Conservation (phyloP, 2,888 invertebrate species). For the Scelioninae gen. 1 region DNA sequence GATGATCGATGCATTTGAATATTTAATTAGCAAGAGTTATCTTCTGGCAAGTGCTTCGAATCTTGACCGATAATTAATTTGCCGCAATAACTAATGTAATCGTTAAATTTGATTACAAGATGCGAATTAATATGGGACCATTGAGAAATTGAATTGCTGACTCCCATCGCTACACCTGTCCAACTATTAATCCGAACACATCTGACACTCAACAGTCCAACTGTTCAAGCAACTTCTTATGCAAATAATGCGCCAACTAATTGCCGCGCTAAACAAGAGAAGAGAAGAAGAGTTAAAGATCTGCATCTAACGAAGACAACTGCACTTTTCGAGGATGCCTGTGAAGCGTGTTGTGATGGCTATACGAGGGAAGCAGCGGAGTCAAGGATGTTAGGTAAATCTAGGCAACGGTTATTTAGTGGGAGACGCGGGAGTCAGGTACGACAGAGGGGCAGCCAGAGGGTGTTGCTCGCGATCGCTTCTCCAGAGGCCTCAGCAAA, state of each 20-base stretch:
- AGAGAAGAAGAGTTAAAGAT: conserved; percentile 36
- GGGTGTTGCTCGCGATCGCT: conserved; percentile 57
- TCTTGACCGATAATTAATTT: conserved; percentile 1
- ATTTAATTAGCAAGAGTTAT: not conserved
- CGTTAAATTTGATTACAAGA: conserved; percentile 16
- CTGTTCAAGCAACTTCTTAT: conserved; percentile 41
- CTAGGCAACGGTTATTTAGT: conserved; percentile 78
- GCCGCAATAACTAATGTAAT: conserved; percentile 8
- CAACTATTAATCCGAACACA: conserved; percentile 26
- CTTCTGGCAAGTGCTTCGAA: not conserved
- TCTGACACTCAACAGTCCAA: conserved; percentile 35
- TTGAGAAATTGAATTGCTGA: conserved; percentile 21
- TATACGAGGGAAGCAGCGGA: conserved; percentile 54
- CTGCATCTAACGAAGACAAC: conserved; percentile 47
- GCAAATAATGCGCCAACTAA: conserved; percentile 56
- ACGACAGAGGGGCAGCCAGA: conserved; percentile 56
- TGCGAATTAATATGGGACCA: conserved; percentile 23
- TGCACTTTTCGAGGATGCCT: conserved; percentile 35
- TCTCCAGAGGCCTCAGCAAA: conserved; percentile 52
- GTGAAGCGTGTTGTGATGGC: conserved; percentile 58
- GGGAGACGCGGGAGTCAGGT: conserved; percentile 70
- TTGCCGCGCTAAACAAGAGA: conserved; percentile 44
- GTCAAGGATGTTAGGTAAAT: conserved; percentile 75
- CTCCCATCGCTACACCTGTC: conserved; percentile 33
- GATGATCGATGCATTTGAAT: conserved; percentile 1